Conservation (phyloP, 2,113 vertebrate species). For the Notarius lentiginosus region DNA sequence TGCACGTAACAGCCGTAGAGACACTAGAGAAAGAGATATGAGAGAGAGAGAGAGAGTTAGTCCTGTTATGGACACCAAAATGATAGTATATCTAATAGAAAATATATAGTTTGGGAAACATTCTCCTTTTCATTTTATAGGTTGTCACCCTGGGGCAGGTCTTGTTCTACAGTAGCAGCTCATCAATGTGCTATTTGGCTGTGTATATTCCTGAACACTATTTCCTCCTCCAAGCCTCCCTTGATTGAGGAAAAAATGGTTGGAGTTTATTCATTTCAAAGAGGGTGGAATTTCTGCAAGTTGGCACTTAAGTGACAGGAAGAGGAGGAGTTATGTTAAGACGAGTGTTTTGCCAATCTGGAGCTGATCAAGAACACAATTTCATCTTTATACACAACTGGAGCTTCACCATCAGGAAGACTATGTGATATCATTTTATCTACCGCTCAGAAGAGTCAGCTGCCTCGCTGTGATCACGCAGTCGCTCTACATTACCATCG, state of each 20-base stretch:
- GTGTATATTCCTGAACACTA: background rate
- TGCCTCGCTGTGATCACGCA: background rate
- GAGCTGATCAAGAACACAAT: background rate
- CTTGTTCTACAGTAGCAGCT: background rate
- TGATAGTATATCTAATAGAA: background rate
- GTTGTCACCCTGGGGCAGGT: background rate
- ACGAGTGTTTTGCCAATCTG: background rate
- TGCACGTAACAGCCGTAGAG: constrained; percentile 98
- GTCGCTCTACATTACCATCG: background rate
- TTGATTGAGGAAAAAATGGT: background rate
- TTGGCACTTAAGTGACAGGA: background rate
- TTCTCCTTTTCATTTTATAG: background rate
- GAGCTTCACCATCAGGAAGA: background rate
- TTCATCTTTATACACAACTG: background rate
- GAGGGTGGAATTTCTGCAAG: background rate
- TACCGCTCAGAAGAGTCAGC: background rate
- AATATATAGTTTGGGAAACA: background rate
- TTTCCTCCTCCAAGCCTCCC: background rate
- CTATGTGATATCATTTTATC: background rate
- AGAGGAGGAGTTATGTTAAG: background rate
- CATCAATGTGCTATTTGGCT: background rate
- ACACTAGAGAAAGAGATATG: constrained; percentile 80
- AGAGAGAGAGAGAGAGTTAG: constrained; percentile 24
- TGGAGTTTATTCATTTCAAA: background rate
- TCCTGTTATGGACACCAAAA: background rate